A percentile compares a stretch with the other conserved stretches of the same genome.
Conservation (phyloP, 2,113 vertebrate species). For the Oncorhynchus kisutch region DNA sequence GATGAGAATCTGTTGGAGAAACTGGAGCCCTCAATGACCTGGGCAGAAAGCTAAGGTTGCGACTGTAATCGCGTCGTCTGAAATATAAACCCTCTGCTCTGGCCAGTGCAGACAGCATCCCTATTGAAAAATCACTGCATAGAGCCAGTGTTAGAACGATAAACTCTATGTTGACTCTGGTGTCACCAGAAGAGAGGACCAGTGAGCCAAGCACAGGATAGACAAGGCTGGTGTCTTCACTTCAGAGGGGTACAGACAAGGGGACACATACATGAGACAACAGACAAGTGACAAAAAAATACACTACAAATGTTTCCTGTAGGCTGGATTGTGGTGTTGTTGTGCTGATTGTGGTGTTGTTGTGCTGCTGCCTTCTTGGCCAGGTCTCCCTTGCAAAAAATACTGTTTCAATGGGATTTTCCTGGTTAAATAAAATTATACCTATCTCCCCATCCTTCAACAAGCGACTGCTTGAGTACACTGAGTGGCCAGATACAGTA, state of each 20-base stretch:
- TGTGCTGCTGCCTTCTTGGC: neutral
- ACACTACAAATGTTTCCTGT: neutral
- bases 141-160: neutral
- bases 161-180: neutral
- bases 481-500: neutral
- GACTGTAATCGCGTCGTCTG: neutral
- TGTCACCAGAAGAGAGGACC: neutral
- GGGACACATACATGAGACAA: neutral
- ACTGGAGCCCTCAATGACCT: constrained; percentile 21
- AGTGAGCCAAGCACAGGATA: neutral
- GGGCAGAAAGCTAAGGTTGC: constrained; percentile 25
- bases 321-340: too few species aligned
- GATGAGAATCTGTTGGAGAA: constrained; percentile 42
- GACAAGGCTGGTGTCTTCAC: neutral
- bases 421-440: neutral
- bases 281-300: neutral
- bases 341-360: too few species aligned
- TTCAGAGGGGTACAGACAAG: neutral
- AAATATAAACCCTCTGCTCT: neutral
- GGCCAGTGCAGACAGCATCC: neutral
- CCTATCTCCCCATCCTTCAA: neutral
- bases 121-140: neutral
- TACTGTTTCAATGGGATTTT: too few species aligned
- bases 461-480: neutral
- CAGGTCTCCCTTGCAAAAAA: too few species aligned